These are phyloP conservation scores for Pogonus chalceus DNA, from an alignment of 1,140 invertebrate genomes.

Conservation along the genomic window DNA sequence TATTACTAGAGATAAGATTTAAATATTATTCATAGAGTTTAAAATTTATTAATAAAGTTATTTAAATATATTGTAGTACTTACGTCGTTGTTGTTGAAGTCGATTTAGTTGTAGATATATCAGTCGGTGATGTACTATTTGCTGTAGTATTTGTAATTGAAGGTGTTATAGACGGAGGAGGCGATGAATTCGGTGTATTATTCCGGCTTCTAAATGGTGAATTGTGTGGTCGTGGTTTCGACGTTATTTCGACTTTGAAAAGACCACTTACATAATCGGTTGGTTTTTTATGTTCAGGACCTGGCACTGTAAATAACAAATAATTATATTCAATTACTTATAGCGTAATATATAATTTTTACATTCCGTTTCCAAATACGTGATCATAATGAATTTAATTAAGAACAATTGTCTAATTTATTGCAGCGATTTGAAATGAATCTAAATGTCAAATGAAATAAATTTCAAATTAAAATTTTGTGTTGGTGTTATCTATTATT, in stretches of 20 bases:
- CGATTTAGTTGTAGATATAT: conserved; percentile 1
- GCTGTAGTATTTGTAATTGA: neutral
- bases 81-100: conserved; percentile 3
- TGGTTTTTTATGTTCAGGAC: conserved; percentile 60
- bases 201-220: conserved; percentile 31
- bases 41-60: neutral
- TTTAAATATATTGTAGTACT: neutral
- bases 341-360: too few relatives aligned
- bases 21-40: too few relatives aligned
- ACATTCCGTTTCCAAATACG: too few relatives aligned
- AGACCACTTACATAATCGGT: conserved; percentile 71
- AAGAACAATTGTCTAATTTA: too few relatives aligned
- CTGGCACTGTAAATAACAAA: conserved; percentile 44
- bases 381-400: too few relatives aligned
- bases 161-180: conserved; percentile 18
- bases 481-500: too few relatives aligned
- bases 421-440: too few relatives aligned
- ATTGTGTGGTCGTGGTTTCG: conserved; percentile 37
- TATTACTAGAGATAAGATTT: too few relatives aligned
- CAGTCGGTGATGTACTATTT: neutral
- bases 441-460: too few relatives aligned
- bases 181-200: conserved; percentile 27
- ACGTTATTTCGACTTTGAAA: conserved; percentile 58
- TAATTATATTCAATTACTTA: too few relatives aligned
- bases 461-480: too few relatives aligned